Evolutionary conservation across 2,113 vertebrate species (phyloP).

Genomic region (Ophiodon elongatus): DNA sequence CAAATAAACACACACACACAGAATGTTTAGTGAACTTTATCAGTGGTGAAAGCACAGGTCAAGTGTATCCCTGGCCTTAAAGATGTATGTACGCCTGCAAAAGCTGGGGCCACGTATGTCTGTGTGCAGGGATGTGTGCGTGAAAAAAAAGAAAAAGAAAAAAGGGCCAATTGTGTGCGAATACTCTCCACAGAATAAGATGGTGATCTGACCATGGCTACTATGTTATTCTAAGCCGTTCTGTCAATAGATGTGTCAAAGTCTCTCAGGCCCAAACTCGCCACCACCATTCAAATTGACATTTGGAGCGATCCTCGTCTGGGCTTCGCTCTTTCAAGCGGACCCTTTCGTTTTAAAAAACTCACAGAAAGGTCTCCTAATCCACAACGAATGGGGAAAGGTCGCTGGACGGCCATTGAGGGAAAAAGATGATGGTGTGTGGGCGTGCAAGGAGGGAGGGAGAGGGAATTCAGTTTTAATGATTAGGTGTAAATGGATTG

Average conservation of each 20-base stretch:
- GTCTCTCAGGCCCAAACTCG: conserved; percentile 70
- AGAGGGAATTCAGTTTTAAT: conserved; percentile 39
- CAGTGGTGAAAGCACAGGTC: neutral
- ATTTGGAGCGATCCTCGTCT: conserved; percentile 78
- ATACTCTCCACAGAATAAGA: conserved; percentile 52
- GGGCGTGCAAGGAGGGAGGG: neutral
- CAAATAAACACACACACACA: conserved; percentile 26
- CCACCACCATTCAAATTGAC: conserved; percentile 80
- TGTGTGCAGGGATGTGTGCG: neutral
- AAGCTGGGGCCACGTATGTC: conserved; percentile 10
- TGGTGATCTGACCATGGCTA: conserved; percentile 57
- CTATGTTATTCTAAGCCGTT: conserved; percentile 67
- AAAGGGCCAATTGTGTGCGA: neutral
- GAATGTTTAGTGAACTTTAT: conserved; percentile 3
- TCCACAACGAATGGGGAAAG: conserved; percentile 70
- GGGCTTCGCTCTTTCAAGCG: conserved; percentile 70
- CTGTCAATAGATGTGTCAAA: conserved; percentile 72
- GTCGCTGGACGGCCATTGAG: conserved; percentile 64
- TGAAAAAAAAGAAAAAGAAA: neutral
- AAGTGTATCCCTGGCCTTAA: conserved; percentile 24
- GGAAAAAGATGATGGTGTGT: conserved; percentile 17
- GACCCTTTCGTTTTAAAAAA: conserved; percentile 42
- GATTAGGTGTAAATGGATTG: conserved; percentile 79
- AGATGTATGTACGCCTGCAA: neutral
- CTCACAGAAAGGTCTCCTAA: conserved; percentile 67